Evolutionary conservation across 2,888 invertebrate species (phyloP).

Genomic region (Tyria jacobaeae): DNA sequence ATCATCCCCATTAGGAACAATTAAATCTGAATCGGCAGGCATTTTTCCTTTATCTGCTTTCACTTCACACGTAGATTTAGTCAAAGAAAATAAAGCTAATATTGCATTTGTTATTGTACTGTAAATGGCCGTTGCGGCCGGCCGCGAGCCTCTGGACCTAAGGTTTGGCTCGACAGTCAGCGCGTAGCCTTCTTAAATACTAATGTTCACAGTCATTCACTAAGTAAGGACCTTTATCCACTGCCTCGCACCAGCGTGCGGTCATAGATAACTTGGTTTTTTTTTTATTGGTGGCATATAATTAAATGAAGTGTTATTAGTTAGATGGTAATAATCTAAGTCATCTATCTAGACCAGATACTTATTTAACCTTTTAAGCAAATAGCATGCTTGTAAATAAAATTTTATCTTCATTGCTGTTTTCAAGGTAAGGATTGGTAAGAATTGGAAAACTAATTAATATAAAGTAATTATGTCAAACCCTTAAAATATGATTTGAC

Average conservation of each 20-base stretch:
- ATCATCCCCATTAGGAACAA: slow-evolving; percentile 69
- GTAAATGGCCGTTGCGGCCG: slow-evolving; percentile 65
- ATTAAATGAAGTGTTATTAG: neutral
- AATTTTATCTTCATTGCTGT: neutral
- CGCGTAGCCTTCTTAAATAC: slow-evolving; percentile 82
- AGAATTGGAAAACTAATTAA: neutral
- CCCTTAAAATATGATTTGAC: too few relatives aligned
- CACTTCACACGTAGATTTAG: slow-evolving; percentile 50
- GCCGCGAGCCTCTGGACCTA: slow-evolving; percentile 68
- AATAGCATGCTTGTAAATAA: neutral
- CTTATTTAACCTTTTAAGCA: neutral
- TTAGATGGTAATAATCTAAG: neutral
- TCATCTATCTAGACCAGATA: neutral
- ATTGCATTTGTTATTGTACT: slow-evolving; percentile 43
- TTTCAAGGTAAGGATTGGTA: too few relatives aligned
- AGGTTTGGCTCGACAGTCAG: slow-evolving; percentile 71
- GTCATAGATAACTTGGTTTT: neutral
- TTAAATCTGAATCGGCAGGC: slow-evolving; percentile 82
- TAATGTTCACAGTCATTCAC: slow-evolving; percentile 72
- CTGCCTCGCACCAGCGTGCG: slow-evolving; percentile 6
- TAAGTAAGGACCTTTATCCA: slow-evolving; percentile 70
- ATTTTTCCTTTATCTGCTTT: slow-evolving; percentile 60
- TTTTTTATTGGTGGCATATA: too few relatives aligned
- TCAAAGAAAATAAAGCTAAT: slow-evolving; percentile 51
- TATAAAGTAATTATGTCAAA: neutral